A percentile compares a stretch with the other conserved stretches of the same genome.
phyloP scores from a whole-genome alignment of 1,140 invertebrate genomes.

The Galendromus occidentalis region DNA sequence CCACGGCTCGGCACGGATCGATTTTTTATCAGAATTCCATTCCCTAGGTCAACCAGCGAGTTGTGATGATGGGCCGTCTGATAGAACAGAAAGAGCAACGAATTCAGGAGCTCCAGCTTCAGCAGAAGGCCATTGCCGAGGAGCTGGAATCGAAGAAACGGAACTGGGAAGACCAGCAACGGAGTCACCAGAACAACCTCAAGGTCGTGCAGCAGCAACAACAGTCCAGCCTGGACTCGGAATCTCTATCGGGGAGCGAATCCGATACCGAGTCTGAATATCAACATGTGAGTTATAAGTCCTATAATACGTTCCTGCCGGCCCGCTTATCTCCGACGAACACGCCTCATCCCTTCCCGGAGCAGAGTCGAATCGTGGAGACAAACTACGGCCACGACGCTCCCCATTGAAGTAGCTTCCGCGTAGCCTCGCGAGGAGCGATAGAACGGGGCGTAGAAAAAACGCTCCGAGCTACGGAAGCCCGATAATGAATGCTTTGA shows the following conservation, averaged over 20 bases:
- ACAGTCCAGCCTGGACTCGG: constrained; percentile 5
- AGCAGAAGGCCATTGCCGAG: constrained; percentile 38
- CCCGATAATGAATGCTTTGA: too few relatives aligned
- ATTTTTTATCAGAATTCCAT: not conserved
- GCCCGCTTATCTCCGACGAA: too few relatives aligned
- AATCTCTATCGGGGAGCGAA: constrained; percentile 1
- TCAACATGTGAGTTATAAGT: constrained; percentile 6
- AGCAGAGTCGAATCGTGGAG: too few relatives aligned
- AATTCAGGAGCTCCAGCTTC: constrained; percentile 42
- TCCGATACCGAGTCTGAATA: constrained; percentile 6
- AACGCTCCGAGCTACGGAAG: too few relatives aligned
- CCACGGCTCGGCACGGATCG: too few relatives aligned
- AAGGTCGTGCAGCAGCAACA: not conserved
- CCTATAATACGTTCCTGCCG: too few relatives aligned
- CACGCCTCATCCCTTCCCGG: too few relatives aligned
- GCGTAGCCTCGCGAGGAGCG: too few relatives aligned
- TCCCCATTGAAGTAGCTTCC: too few relatives aligned
- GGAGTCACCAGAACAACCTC: constrained; percentile 1
- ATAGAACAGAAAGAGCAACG: constrained; percentile 41
- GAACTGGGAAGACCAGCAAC: constrained; percentile 32
- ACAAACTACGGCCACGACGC: too few relatives aligned
- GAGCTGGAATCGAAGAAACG: constrained; percentile 42
- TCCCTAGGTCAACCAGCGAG: not conserved
- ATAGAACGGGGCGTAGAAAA: too few relatives aligned
- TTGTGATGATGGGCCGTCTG: constrained; percentile 10